These are phyloP conservation scores for Leptinotarsa texana DNA, from an alignment of 1,140 invertebrate genomes.

Conservation along the genomic window DNA sequence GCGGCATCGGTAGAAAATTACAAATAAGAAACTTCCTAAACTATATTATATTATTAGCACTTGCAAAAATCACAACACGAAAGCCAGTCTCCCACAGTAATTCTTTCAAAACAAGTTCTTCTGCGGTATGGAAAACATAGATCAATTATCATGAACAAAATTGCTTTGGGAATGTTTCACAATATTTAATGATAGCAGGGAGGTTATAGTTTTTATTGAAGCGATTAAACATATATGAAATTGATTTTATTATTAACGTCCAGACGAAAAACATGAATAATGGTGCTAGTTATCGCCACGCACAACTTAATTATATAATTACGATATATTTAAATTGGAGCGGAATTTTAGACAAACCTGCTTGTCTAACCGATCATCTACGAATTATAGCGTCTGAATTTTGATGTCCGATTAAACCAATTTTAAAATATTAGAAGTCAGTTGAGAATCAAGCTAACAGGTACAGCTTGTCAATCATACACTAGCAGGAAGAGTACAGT, in stretches of 20 bases:
- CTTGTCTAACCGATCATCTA: conserved; percentile 1
- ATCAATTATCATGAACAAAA: conserved; percentile 23
- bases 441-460: too few species aligned
- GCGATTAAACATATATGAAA: conserved; percentile 16
- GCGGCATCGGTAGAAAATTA: conserved; percentile 18
- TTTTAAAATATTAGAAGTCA: background rate
- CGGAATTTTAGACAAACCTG: conserved; percentile 8
- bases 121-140: conserved; percentile 13
- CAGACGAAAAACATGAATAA: conserved; percentile 10
- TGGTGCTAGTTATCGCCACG: conserved; percentile 12
- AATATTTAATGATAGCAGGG: conserved; percentile 7
- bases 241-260: conserved; percentile 12
- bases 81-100: conserved; percentile 22
- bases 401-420: conserved; percentile 3
- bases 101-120: conserved; percentile 21
- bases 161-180: conserved; percentile 25
- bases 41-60: conserved; percentile 24
- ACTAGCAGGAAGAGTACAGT: too few species aligned
- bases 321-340: conserved; percentile 10
- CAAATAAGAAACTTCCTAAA: conserved; percentile 15
- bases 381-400: conserved; percentile 12
- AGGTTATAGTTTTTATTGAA: conserved; percentile 9
- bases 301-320: conserved; percentile 15
- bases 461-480: too few species aligned
- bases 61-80: conserved; percentile 21